Base-by-base conservation (phyloP, 2,113 vertebrate genomes). In the Recurvirostra avosetta region DNA sequence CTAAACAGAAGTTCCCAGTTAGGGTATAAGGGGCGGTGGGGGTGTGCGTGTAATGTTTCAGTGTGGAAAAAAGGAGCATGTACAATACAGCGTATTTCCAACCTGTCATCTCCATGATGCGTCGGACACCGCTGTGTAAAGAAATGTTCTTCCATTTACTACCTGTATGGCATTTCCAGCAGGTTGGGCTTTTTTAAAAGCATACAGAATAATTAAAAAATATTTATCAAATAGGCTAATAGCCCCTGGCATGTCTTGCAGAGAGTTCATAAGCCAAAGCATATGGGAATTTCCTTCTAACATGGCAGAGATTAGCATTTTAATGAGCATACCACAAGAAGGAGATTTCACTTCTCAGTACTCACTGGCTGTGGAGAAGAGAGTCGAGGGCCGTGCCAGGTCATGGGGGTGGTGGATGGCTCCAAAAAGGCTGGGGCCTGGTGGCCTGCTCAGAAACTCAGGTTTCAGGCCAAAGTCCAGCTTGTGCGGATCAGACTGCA, bases 401-500 rank as follows among this genome's bases (percentile, higher is more conserved):
- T 99, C 99, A 11, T 98, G 98, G 68, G 99, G 99, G 92, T 99
- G 99, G 97, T 99, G 99, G 95, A 99, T 99, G 86, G 99, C 98
- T 83, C 99, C 99, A 17, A 99, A 99, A 79, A 99, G 98, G 93
- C 98, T 99, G 50, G 99, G 99, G 59, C 99, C 99, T 1, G 99
- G 99, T 67, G 99, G 99, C 83, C 99, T 98, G 98, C 99, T 99
- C 96, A 99, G 97, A 97, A 99, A 99, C 97, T 99, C 99, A 0
- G 99, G 99, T 96, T 99, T 99, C 97, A 99, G 98, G 84, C 99
- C 99, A 2, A 99, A 99, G 98, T 99, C 99, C 96, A 99, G 98
- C 97, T 99, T 99, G 98, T 99, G 99, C 21, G 99, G 99, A 96
- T 99, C 99, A 62, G 99, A 99, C 97, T 99, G 99, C 99, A 99